Evolutionary conservation across 2,888 invertebrate species (phyloP), one percentile per base, ranked within the genome.

Genomic region (Buathra laborator): DNA sequence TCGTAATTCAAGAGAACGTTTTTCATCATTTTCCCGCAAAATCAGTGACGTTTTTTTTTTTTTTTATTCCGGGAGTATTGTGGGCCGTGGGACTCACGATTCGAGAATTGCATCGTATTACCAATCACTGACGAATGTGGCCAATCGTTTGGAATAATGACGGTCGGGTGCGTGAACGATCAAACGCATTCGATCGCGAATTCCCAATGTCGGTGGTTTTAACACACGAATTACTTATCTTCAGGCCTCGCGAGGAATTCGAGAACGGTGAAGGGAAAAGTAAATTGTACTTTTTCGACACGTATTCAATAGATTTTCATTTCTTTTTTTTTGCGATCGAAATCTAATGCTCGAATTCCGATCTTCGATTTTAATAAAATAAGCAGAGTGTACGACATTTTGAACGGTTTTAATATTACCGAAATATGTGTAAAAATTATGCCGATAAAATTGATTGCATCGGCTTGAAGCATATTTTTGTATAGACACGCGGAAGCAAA

Each of bases 101-200:
- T 81, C 67, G 83, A 75, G 80, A 81, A 83, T 84, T 86, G 84
- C 85, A 83, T 86, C 85, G 90, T 86, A 90, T 90, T 89, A 87
- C 88, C 89, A 88, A 90, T 90, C 90, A 88, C 87, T 87, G 88
- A 87, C 89, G 88, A 90, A 90, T 90, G 90, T 79, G 86, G 70
- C 86, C 86, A 90, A 90, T 90, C 86, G 90, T 51, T 84, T 72
- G 90, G 90, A 90, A 90, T 90, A 90, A 90, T 83, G 71, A 78
- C 78, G 74, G 67, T 70, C 70, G 74, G 43, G 59, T 64, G 74
- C 70, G 14, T 48, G 43, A 68, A 64, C 51, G 64, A 62, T 19
- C 64, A 70, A 70, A 74, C 64, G 68, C 59, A 62, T 32, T 44
- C 10, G 24, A 59, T 74, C 72, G 72, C 44, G 43, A 72, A 46